Conservation (phyloP, 2,888 invertebrate species). For the Choreutis nemorana region DNA sequence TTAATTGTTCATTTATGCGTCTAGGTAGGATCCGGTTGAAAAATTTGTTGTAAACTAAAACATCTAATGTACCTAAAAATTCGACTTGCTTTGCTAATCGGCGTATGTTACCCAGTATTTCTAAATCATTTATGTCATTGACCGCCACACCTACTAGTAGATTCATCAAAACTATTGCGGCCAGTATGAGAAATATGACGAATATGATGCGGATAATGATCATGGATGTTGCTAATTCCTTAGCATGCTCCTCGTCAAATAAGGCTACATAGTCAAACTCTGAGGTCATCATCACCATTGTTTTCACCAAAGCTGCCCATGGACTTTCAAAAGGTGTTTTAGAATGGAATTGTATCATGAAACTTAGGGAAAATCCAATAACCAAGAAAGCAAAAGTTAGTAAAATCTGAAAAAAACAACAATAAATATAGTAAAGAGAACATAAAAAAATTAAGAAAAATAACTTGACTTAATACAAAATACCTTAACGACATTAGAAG, state of each 20-base stretch:
- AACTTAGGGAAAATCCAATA: conserved; percentile 63
- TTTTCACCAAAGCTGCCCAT: conserved; percentile 61
- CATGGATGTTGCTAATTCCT: conserved; percentile 39
- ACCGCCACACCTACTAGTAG: conserved; percentile 68
- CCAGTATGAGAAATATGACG: conserved; percentile 57
- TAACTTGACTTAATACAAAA: conserved; percentile 3
- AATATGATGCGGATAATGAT: conserved; percentile 58
- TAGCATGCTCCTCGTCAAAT: conserved; percentile 48
- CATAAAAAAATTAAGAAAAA: conserved; percentile 1
- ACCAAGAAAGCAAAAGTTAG: conserved; percentile 55
- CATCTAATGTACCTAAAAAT: conserved; percentile 57
- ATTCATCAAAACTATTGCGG: conserved; percentile 68
- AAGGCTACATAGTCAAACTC: conserved; percentile 64
- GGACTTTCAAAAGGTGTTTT: conserved; percentile 57
- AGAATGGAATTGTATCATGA: conserved; percentile 64
- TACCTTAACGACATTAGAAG: conserved; percentile 63
- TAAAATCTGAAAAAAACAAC: conserved; percentile 56
- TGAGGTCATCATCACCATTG: conserved; percentile 69
- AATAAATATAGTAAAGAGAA: too few relatives aligned
- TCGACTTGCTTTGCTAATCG: conserved; percentile 64
- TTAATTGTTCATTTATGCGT: conserved; percentile 31
- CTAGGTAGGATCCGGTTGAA: conserved; percentile 40
- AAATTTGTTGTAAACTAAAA: conserved; percentile 52
- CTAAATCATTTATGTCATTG: conserved; percentile 65
- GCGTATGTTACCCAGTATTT: conserved; percentile 62